These are phyloP conservation scores for Aphidius ervi DNA, from an alignment of 1,140 invertebrate species.

Conservation along the genomic window DNA sequence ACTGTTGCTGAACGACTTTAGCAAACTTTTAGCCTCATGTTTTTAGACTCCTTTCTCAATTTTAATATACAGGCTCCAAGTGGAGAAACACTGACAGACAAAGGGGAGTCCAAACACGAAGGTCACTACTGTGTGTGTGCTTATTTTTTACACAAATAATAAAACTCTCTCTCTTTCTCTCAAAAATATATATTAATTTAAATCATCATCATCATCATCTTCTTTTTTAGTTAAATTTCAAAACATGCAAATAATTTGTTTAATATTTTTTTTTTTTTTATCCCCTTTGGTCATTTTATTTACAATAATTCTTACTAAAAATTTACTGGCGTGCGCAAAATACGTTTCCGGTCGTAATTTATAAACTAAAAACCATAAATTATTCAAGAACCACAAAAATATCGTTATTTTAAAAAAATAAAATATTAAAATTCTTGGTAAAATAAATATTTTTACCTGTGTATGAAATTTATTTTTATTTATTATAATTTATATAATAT, in stretches of 20 bases:
- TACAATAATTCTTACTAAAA: no score
- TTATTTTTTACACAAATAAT: constrained; percentile 21
- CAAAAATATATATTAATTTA: neutral
- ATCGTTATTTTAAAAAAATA: neutral
- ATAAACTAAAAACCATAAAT: neutral
- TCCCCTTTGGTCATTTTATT: neutral
- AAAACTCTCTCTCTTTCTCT: constrained; percentile 7
- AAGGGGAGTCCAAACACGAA: constrained; percentile 19
- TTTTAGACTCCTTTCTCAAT: no score
- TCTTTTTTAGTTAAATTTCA: neutral
- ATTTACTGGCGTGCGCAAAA: neutral
- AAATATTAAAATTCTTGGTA: neutral
- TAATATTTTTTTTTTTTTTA: neutral
- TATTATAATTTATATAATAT: no score
- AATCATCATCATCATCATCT: neutral
- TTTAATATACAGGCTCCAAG: no score
- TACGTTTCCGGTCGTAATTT: constrained; percentile 6
- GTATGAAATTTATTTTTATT: no score
- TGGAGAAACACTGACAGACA: constrained; percentile 19
- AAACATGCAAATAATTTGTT: constrained; percentile 1
- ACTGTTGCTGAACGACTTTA: neutral
- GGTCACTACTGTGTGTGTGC: constrained; percentile 16
- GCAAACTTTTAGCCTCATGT: no score
- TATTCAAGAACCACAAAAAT: neutral
- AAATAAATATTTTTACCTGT: no score